Percentiles rank a stretch among this genome's conserved stretches.
Conservation (phyloP, 2,888 invertebrate genomes). For the Poecilobothrus nobilitatus region DNA sequence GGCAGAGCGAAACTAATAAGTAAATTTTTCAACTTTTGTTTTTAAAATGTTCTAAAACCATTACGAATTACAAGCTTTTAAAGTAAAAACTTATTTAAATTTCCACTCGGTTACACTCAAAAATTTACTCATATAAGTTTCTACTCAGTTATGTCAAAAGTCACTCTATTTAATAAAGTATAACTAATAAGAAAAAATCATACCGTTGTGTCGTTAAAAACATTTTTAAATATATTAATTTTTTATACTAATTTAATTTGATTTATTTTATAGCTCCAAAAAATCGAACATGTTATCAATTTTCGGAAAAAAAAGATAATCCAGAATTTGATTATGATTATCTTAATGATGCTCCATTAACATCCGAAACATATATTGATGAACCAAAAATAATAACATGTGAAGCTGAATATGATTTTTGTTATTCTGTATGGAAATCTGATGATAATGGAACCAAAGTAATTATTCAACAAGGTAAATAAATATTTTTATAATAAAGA, state of each 20-base stretch:
- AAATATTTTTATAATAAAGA: neutral
- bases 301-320: neutral
- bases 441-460: conserved; percentile 61
- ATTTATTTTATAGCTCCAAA: neutral
- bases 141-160: too few species aligned
- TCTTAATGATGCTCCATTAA: neutral
- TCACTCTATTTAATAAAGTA: too few species aligned
- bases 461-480: conserved; percentile 20
- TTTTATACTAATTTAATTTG: neutral
- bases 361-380: neutral
- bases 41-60: too few species aligned
- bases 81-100: too few species aligned
- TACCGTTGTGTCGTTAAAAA: too few species aligned
- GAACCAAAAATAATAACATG: conserved; percentile 32
- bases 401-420: conserved; percentile 48
- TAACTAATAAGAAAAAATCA: too few species aligned
- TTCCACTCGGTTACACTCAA: too few species aligned
- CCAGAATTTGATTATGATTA: conserved; percentile 7
- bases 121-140: too few species aligned
- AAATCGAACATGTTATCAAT: conserved; percentile 11
- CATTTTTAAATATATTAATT: too few species aligned
- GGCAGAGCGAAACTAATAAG: too few species aligned
- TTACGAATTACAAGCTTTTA: too few species aligned
- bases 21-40: too few species aligned
- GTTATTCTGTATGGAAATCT: conserved; percentile 64